phyloP scores from a whole-genome alignment of 2,888 invertebrate species.

The Phaonia tiefii region DNA sequence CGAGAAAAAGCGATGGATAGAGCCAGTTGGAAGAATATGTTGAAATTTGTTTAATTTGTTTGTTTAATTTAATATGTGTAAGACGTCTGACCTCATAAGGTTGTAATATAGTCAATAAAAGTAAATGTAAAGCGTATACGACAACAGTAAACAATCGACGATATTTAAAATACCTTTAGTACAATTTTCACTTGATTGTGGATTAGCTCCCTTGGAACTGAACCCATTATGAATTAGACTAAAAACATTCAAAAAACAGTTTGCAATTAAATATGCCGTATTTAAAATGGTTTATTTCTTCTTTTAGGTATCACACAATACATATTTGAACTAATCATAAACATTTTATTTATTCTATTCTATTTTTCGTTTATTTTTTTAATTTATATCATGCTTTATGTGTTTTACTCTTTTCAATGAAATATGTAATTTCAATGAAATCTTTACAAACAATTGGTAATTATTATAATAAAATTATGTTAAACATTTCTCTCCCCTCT shows the following conservation, averaged over 20 bases:
- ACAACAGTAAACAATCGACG: no score
- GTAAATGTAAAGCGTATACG: no score
- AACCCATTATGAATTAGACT: conserved; percentile 34
- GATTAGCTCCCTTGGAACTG: no score
- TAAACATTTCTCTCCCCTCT: conserved; percentile 24
- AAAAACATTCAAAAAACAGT: conserved; percentile 14
- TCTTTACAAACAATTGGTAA: conserved; percentile 57
- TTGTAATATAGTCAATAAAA: no score
- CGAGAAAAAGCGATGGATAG: no score
- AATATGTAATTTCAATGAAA: conserved; percentile 5
- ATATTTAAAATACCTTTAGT: no score
- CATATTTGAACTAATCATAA: conserved; percentile 21
- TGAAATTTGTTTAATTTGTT: no score
- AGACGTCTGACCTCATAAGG: no score
- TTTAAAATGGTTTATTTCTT: conserved; percentile 21
- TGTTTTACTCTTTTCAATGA: conserved; percentile 7
- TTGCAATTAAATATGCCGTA: not conserved
- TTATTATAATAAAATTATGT: conserved; percentile 45
- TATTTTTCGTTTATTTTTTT: not conserved
- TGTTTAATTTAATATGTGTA: no score
- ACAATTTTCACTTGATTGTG: no score
- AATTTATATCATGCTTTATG: conserved; percentile 21
- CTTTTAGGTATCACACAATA: not conserved
- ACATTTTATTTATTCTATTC: conserved; percentile 19
- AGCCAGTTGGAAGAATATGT: no score